Conservation (phyloP, 2,888 invertebrate species). For the Argynnis bischoffii region DNA sequence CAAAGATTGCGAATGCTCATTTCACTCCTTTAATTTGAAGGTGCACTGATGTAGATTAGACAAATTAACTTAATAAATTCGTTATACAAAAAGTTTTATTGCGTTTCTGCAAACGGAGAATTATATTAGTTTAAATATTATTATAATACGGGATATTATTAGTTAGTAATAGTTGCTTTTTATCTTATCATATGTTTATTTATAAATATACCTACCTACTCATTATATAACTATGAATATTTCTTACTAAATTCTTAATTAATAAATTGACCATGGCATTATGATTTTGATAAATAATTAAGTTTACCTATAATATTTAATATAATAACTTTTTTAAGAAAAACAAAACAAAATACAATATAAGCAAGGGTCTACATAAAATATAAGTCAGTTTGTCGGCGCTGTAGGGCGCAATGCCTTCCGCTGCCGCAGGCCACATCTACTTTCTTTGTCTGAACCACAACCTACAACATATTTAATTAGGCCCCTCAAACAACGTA, state of each 20-base stretch:
- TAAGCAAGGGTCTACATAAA: neutral
- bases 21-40: conserved; percentile 55
- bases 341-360: conserved; percentile 11
- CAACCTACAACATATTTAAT: conserved; percentile 69
- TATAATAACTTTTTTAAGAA: neutral
- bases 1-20: conserved; percentile 55
- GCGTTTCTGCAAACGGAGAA: neutral
- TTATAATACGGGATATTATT: neutral
- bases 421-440: conserved; percentile 47
- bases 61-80: conserved; percentile 16
- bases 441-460: conserved; percentile 60
- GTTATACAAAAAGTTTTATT: conserved; percentile 2
- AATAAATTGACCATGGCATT: too few species aligned
- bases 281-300: neutral
- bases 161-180: too few species aligned
- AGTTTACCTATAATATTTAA: neutral
- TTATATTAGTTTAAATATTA: too few species aligned
- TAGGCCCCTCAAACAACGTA: conserved; percentile 48
- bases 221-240: too few species aligned
- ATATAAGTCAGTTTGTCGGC: conserved; percentile 20
- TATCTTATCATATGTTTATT: too few species aligned
- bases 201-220: too few species aligned
- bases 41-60: conserved; percentile 50
- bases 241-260: too few species aligned
- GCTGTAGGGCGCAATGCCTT: conserved; percentile 30